phyloP scores from a whole-genome alignment of 2,113 vertebrate genomes.

The Aspidoscelis tigris region DNA sequence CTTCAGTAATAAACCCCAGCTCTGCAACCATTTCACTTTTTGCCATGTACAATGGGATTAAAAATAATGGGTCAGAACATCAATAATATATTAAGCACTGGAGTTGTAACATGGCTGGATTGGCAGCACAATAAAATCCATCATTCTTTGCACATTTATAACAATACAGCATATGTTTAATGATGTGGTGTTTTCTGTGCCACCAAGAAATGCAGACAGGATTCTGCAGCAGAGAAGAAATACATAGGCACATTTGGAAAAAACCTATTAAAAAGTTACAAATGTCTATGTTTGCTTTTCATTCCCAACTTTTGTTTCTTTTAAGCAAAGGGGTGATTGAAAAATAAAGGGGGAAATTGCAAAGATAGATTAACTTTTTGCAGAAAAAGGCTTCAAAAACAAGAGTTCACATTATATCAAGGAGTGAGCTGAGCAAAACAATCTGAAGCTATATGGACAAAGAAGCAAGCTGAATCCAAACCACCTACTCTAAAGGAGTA shows the following conservation, averaged over 20 bases:
- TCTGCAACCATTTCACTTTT: conserved; percentile 18
- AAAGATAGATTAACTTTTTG: conserved; percentile 20
- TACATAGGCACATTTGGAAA: conserved; percentile 29
- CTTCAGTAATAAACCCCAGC: conserved; percentile 28
- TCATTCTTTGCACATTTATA: conserved; percentile 57
- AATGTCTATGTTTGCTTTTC: no score
- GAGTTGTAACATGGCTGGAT: conserved; percentile 14
- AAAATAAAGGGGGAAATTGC: neutral
- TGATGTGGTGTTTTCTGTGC: conserved; percentile 29
- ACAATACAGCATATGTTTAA: conserved; percentile 48
- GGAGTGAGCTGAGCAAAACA: neutral
- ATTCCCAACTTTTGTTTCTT: no score
- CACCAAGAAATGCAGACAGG: conserved; percentile 39
- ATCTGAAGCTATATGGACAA: neutral
- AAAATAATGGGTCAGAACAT: conserved; percentile 53
- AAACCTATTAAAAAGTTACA: neutral
- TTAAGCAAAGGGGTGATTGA: no score
- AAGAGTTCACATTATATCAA: neutral
- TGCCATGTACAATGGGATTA: conserved; percentile 35
- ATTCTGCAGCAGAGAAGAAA: conserved; percentile 34
- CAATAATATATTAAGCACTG: conserved; percentile 50
- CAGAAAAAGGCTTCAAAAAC: neutral
- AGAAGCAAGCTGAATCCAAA: neutral
- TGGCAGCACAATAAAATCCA: neutral
- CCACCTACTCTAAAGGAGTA: no score